Base-by-base conservation (phyloP, 2,113 vertebrate genomes). In the Climacteris rufus region DNA sequence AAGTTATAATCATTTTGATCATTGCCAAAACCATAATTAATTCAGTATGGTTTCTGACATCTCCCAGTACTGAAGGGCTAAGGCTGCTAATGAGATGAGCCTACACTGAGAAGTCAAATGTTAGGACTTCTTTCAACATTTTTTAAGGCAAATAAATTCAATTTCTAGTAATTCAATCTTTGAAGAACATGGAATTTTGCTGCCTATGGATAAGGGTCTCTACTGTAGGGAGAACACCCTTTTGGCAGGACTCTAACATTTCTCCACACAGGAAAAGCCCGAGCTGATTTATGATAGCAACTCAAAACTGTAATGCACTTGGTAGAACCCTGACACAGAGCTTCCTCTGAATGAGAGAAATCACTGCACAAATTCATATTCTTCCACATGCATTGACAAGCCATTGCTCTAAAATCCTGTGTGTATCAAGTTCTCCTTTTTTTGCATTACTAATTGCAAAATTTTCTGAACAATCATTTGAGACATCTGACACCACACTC, bases 1-100 rank as follows among this genome's bases (percentile, higher is more conserved):
- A 83, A 88, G 35, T 70, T 92, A 89, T 57, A 49, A 89, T n/a
- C 2, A 40, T 75, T 92, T 60, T 74, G 31, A 77, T 88, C 50
- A 60, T 7, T 86, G 63, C 63, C 91, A 93, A 94, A 92, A n/a
- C 13, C 76, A 49, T 77, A 96, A 94, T 90, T 77, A 94, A 83
- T 89, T 94, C 91, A 81, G 47, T 52, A 68, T 84, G 64, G 64
- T 75, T 93, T 89, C 72, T 90, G 86, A 87, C 21, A 81, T 76
- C 57, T 80, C 50, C 40, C 25, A 57, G 4, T 49, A 61, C 16
- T 57, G 44, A 83, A 72, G 20, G 28, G 37, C 53, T 80, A 76
- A 56, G 49, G 53, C 22, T 56, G 35, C 17, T 65, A 60, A 21
- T 57, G 77, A 53, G 59, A 82, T 35, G 6, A 84, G 25, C 15